Evolutionary conservation across 2,113 vertebrate genomes (phyloP).

Genomic region (Mus pahari): DNA sequence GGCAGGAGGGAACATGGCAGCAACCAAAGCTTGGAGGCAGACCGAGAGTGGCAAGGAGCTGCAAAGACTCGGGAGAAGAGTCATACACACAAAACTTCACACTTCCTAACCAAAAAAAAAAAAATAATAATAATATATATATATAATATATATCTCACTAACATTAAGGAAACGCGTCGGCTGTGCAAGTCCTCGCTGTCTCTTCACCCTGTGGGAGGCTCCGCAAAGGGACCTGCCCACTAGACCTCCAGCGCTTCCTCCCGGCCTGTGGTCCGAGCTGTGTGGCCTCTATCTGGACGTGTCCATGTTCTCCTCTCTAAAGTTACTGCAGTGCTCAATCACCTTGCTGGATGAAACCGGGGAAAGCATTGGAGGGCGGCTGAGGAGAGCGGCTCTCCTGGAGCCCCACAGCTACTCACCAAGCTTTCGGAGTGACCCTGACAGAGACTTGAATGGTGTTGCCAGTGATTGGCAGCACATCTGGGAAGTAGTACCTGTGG

Average conservation of each 20-base stretch:
- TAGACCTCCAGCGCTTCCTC: slow-evolving; percentile 82
- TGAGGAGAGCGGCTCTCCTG: background rate
- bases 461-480: accelerated
- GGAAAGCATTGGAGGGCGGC: slow-evolving; percentile 64
- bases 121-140: slow-evolving; percentile 78
- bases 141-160: slow-evolving; percentile 86
- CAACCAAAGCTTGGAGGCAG: slow-evolving; percentile 75
- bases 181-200: slow-evolving; percentile 89
- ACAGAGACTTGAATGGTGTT: accelerated
- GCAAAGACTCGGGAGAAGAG: slow-evolving; percentile 80
- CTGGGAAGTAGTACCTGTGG: background rate
- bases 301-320: slow-evolving; percentile 98
- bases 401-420: background rate
- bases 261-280: slow-evolving; percentile 49
- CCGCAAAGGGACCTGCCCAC: slow-evolving; percentile 78
- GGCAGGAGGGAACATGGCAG: slow-evolving; percentile 64
- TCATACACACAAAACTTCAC: slow-evolving; percentile 88
- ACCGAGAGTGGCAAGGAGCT: slow-evolving; percentile 81
- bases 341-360: slow-evolving; percentile 91
- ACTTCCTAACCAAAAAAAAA: slow-evolving; percentile 85
- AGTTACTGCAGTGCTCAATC: slow-evolving; percentile 96
- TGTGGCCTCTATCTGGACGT: slow-evolving; percentile 92
- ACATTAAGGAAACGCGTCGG: slow-evolving; percentile 87
- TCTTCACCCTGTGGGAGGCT: slow-evolving; percentile 83
- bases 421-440: background rate